Base-by-base conservation (phyloP, 2,888 invertebrate species). In the Eurois occulta region DNA sequence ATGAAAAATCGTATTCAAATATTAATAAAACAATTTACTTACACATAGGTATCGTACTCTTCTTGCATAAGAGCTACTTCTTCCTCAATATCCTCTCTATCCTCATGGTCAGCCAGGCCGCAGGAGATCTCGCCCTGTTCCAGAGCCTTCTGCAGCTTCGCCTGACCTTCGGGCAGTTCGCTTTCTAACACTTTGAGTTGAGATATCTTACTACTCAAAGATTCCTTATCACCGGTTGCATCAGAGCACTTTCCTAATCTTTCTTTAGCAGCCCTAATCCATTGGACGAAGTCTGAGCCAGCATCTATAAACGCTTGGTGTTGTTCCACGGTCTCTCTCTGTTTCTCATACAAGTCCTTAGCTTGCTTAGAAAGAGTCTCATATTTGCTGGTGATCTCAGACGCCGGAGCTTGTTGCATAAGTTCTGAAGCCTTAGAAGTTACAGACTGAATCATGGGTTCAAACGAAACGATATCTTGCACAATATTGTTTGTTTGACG, bases 391-490 rank as follows among this genome's bases (percentile, higher is more conserved):
- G 99, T 98, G 78, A 99, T 99, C 95, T 99, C 99, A 41, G 98
- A 98, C 21, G 99, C 99, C 4, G 99, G 99, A 75, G 98, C 98
- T 81, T 98, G 98, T 95, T 99, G 98, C 95, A 98, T 98, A 88
- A 99, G 97, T 95, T 99, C 99, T 89, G 98, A 99, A 84, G 99
- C 99, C 96, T 99, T 99, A 73, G 98, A 98, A 75, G 99, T 98
- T 62, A 99, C 99, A 65, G 99, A 99, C 94, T 99, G 99, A 90
- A 99, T 99, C 98, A 99, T 99, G 72, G 99, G 99, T 94, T 99
- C 99, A 95, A 99, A 99, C 73, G 99, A 99, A 87, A 99, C 99
- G 92, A 99, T 99, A 95, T 99, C 99, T 96, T 99, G 99, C 65
- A 99, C 99, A 92, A 99, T 98, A 94, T 98, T 99, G 95, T 99